Base-by-base conservation (phyloP, 2,797 vertebrate genomes). In the Clamator glandarius region DNA sequence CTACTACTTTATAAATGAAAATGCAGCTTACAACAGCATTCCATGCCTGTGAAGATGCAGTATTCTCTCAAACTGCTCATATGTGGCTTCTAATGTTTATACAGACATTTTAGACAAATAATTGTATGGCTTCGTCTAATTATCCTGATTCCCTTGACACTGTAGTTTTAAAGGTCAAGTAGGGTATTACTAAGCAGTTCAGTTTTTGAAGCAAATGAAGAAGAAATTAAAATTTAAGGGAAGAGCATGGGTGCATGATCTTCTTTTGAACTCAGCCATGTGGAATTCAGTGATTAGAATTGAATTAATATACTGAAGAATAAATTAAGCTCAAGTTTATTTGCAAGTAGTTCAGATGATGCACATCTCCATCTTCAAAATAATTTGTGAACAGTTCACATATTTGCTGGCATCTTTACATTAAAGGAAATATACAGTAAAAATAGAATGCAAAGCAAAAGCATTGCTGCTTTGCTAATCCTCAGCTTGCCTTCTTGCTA, bases 251-350 rank as follows among this genome's bases (percentile, higher is more conserved):
- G 70, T 96, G 36, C 46, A 17, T 75, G 93, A 93, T 92, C 67
- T 64, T 81, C 82, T 93, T 95, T 96, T 96, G 95, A 97, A 92
- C 78, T 92, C 91, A 96, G 62, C 48, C 92, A 94, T 95, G 90
- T 95, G 90, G 52, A 97, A 96, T 95, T 89, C 74, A 62, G 75
- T 94, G 96, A 97, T 97, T 95, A 96, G 74, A 93, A 93, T 29
- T 76, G 80, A 96, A 94, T 97, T 93, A 96, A 92, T 96, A 95
- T 31, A 73, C 74, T 92, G 74, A 84, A 90, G 57, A 87, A 94
- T 94, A 95, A 95, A 96, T 95, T 92, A 93, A 94, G 64, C 67
- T 96, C n/a, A 61, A 66, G 58, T 90, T 84, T 92, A 73, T 92
- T 87, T 89, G 46, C 83, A 87, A 89, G 77, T 20, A 84, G n/a